These are phyloP conservation scores for Balearica regulorum DNA, from an alignment of 2,797 vertebrate species.

Conservation along the genomic window DNA sequence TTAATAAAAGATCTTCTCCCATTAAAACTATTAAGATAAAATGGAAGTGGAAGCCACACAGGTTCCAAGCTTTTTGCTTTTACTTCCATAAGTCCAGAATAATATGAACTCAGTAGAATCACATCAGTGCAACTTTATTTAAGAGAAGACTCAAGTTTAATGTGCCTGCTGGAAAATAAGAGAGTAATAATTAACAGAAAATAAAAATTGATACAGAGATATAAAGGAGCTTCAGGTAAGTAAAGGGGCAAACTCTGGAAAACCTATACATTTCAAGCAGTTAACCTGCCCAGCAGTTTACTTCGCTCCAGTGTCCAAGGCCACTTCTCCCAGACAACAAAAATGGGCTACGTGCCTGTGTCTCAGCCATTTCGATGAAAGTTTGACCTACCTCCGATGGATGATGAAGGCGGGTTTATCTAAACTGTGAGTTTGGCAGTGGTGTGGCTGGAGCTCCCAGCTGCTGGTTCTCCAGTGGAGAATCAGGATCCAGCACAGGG, in stretches of 20 bases:
- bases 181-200: not conserved
- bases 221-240: not conserved
- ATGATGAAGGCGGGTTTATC: not conserved
- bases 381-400: not conserved
- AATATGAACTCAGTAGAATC: not conserved
- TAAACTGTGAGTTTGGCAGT: not conserved
- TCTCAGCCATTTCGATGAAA: not conserved
- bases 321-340: not conserved
- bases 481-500: not conserved
- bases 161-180: not conserved
- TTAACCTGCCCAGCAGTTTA: not conserved
- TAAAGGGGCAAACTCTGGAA: not conserved
- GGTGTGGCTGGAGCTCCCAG: not conserved
- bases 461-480: rapidly evolving
- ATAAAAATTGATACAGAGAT: not conserved
- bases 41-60: not conserved
- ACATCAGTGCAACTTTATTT: not conserved
- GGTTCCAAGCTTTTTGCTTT: not conserved
- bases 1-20: not conserved
- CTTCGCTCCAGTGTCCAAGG: not conserved
- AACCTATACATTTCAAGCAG: not conserved
- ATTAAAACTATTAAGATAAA: not conserved
- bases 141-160: not conserved
- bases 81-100: not conserved
- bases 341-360: not conserved